Evolutionary conservation across 2,797 vertebrate genomes (phyloP).

Genomic region (Siniperca undulata): DNA sequence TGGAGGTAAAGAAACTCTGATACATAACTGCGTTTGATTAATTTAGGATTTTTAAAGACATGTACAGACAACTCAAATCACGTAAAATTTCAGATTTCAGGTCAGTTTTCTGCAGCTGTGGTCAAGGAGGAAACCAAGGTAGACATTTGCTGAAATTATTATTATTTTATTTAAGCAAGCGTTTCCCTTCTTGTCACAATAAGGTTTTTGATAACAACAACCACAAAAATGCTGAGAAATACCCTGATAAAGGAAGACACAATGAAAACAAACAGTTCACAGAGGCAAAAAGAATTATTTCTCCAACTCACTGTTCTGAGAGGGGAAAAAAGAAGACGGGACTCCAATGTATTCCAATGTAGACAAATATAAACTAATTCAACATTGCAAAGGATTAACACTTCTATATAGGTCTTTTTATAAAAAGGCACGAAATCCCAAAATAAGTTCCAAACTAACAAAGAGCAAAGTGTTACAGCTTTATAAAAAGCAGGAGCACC

Average conservation of each 20-base stretch:
- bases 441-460: background rate
- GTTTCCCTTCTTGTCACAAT: background rate
- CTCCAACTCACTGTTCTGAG: background rate
- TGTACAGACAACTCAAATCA: background rate
- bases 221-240: background rate
- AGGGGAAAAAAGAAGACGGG: rapidly evolving
- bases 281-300: background rate
- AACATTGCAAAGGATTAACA: background rate
- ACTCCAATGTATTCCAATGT: background rate
- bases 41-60: background rate
- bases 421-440: background rate
- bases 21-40: background rate
- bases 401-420: background rate
- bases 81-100: background rate
- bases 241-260: background rate
- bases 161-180: background rate
- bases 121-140: background rate
- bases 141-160: background rate
- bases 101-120: background rate
- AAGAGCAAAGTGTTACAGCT: background rate
- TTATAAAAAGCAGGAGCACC: background rate
- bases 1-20: background rate
- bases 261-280: background rate
- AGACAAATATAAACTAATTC: background rate
- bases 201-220: background rate